Evolutionary conservation across 1,140 invertebrate genomes (phyloP).

Genomic region (Bemisia tabaci): DNA sequence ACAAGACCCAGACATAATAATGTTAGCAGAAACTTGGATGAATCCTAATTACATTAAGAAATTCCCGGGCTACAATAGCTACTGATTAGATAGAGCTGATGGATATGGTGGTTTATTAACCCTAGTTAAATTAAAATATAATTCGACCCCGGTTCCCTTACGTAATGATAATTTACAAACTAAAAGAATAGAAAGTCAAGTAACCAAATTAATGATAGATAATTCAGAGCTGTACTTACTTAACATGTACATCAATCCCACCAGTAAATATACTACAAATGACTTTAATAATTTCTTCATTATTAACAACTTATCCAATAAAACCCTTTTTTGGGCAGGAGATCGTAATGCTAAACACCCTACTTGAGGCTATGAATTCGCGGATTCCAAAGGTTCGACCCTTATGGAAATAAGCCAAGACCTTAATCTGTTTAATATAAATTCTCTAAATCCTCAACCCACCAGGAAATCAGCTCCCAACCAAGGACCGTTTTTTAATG

Average conservation of each 20-base stretch:
- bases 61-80: neutral
- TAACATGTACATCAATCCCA: neutral
- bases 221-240: neutral
- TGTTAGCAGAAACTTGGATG: no score
- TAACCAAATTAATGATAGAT: neutral
- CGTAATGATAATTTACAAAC: neutral
- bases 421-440: neutral
- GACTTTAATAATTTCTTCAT: neutral
- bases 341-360: neutral
- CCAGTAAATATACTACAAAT: neutral
- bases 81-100: neutral
- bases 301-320: neutral
- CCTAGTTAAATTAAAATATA: neutral
- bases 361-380: neutral
- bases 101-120: neutral
- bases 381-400: neutral
- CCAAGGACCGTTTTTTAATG: neutral
- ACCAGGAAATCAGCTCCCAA: neutral
- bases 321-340: neutral
- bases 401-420: neutral
- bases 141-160: neutral
- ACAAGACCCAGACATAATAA: no score
- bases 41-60: no score
- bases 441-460: neutral
- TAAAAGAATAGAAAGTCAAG: neutral